Evolutionary conservation across 2,797 vertebrate genomes (phyloP).

Genomic region (Babyrousa celebensis): DNA sequence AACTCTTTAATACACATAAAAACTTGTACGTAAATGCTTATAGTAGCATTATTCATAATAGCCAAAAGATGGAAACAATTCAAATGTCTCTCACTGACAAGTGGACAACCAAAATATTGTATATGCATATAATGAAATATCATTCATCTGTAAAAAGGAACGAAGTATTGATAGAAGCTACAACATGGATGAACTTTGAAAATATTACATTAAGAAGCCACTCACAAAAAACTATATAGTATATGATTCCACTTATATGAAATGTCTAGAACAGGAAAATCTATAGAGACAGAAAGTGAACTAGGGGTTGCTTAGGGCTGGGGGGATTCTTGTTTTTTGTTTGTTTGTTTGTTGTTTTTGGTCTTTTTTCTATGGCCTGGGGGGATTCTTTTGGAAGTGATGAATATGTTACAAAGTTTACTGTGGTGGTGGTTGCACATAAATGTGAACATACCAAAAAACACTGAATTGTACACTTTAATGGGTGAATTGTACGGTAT

Average conservation of each 20-base stretch:
- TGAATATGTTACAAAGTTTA: slow-evolving; percentile 61
- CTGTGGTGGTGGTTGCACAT: not conserved
- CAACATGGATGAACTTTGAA: not conserved
- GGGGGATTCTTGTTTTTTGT: too few species aligned
- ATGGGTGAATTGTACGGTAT: not conserved
- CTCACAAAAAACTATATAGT: not conserved
- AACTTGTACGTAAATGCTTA: not conserved
- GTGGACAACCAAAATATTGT: not conserved
- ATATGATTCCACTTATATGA: not conserved
- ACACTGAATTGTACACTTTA: not conserved
- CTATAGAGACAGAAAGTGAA: slow-evolving; percentile 1
- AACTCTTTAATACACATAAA: not conserved
- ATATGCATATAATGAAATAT: not conserved
- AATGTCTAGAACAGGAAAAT: not conserved
- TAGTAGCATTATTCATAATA: not conserved
- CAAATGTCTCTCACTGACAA: not conserved
- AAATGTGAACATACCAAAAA: slow-evolving; percentile 14
- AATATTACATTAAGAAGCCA: not conserved
- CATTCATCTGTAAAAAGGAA: slow-evolving; percentile 2
- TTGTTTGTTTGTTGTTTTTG: too few species aligned
- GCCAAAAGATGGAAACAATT: not conserved
- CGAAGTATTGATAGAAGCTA: not conserved
- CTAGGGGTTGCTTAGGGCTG: not conserved
- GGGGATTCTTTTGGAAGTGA: not conserved
- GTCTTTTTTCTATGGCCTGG: too few species aligned